A percentile compares a stretch with the other conserved stretches of the same genome.
phyloP scores from a whole-genome alignment of 2,797 vertebrate species.

The Protosalanx chinensis region DNA sequence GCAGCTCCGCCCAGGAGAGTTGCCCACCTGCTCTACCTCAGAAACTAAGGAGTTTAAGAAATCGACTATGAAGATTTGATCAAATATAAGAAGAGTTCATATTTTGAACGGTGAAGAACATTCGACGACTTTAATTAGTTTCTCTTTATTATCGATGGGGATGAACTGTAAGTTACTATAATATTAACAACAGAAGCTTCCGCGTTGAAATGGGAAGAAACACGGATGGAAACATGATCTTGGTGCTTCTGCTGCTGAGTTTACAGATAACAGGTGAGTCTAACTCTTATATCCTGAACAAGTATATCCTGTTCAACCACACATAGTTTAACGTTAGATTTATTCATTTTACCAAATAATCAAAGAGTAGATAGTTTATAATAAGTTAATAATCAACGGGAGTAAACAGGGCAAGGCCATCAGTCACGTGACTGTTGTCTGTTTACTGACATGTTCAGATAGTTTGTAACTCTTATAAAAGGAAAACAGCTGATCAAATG shows the following conservation, averaged over 20 bases:
- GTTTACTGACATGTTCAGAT: conserved; percentile 10
- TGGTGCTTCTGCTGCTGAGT: conserved; percentile 55
- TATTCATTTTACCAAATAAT: conserved; percentile 19
- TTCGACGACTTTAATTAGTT: not conserved
- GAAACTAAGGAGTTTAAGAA: not conserved
- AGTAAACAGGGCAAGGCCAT: conserved; percentile 56
- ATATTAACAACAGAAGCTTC: conserved; percentile 20
- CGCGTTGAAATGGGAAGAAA: conserved; percentile 32
- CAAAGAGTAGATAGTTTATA: conserved; percentile 5
- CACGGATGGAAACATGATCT: conserved; percentile 54
- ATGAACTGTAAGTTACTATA: conserved; percentile 18
- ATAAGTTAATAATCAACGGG: conserved; percentile 68
- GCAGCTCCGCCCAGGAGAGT: conserved; percentile 17
- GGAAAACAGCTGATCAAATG: not conserved
- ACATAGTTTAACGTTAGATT: not conserved
- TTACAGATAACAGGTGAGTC: conserved; percentile 65
- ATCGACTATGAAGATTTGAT: not conserved
- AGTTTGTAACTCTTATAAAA: not conserved
- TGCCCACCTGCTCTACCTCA: not conserved
- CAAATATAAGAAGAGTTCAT: not conserved
- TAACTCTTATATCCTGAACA: not conserved
- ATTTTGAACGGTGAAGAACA: conserved; percentile 22
- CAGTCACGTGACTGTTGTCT: conserved; percentile 56
- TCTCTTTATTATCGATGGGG: not conserved
- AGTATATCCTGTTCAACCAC: not conserved